phyloP scores from a whole-genome alignment of 1,140 invertebrate species.

The Drosophila orosa region DNA sequence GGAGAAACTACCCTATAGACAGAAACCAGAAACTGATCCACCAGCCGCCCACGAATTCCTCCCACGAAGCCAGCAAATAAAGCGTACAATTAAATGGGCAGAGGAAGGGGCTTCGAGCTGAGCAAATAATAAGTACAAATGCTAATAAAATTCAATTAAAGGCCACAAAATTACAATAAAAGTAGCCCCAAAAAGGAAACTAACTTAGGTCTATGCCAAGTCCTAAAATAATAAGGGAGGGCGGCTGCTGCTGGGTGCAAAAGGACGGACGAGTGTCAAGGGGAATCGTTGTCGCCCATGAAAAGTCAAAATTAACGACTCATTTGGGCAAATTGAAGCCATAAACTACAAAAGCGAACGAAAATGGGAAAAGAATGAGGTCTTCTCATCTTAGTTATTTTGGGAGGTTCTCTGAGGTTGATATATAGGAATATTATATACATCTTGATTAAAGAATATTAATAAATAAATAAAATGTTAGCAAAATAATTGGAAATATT shows the following conservation, averaged over 20 bases:
- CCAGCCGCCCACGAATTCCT: not conserved
- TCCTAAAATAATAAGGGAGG: constrained; percentile 21
- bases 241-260: not conserved
- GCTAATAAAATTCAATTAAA: constrained; percentile 84
- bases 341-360: constrained; percentile 61
- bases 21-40: constrained; percentile 27
- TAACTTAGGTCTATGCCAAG: constrained; percentile 40
- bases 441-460: not conserved
- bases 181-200: constrained; percentile 59
- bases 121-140: constrained; percentile 80
- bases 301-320: constrained; percentile 83
- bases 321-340: constrained; percentile 82
- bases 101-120: not conserved
- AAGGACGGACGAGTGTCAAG: not conserved
- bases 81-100: constrained; percentile 69
- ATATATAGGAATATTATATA: not conserved
- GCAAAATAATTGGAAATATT: not conserved
- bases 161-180: constrained; percentile 82
- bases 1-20: constrained; percentile 29
- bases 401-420: too few relatives aligned
- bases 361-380: constrained; percentile 20
- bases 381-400: constrained; percentile 12
- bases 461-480: not conserved
- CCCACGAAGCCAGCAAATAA: constrained; percentile 51
- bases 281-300: constrained; percentile 42